Evolutionary conservation across 2,113 vertebrate species (phyloP), one percentile per base, ranked within the genome.

Genomic region (Xenopus laevis): DNA sequence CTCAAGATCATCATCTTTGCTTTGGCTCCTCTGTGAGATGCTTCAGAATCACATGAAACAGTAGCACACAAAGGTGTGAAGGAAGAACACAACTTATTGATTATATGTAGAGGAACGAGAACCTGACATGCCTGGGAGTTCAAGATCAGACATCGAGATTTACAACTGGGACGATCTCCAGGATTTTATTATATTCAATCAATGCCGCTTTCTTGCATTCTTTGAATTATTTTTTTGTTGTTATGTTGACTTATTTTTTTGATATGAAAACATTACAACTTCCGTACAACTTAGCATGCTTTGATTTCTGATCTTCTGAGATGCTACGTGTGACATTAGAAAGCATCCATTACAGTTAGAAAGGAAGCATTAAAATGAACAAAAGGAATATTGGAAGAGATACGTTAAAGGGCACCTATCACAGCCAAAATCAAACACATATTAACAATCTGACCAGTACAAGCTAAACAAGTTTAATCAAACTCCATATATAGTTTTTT

Each of bases 1-100:
- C 33, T 4, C 33, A 4, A 40, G 33, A 40, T 40, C 33, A 40
- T 40, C 33, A 40, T 40, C 15, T 50, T 50, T 50, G 47, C 23
- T 50, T 30, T 45, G 16, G 7, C 62, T 30, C 23, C 16, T 21
- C 7, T 30, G 16, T 8, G 66, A 68, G 1, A 13, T 61, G 8
- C 20, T 61, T 61, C 21, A 9, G 59, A 13, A 61, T 61, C 15
- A 53, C 47, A 68, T 68, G 27, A 68, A 68, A 53, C 46, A n/a
- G 17, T 11, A 55, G 46, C 46, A 13, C 45, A 17, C 13, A 47
- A 47, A 47, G 17, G 50, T 52, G 27, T 40, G 18, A 64, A 72
- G 20, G 23, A 53, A 46, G 63, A 65, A 72, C n/a, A 65, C n/a
- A 53, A 20, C 4, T 9, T 64, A 72, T 64, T 65, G 71, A 72